These are phyloP conservation scores for Turritopsis rubra DNA, from an alignment of 30 jellyfish, hydroid and myxozoan species.

Conservation along the genomic window DNA sequence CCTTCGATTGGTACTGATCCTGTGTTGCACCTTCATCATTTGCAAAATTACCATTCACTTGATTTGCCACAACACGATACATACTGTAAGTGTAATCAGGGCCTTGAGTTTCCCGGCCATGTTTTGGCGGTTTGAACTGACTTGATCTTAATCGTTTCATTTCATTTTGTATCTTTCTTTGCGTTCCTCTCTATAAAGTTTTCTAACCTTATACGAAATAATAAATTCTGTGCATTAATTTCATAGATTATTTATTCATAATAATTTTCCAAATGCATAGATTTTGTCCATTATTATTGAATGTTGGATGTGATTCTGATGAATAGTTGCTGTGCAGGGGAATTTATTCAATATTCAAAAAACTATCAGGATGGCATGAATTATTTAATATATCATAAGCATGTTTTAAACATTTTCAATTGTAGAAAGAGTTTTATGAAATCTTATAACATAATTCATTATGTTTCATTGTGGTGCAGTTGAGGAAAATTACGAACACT, in stretches of 20 bases:
- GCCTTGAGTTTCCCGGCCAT: not conserved
- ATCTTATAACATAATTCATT: not conserved
- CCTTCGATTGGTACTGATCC: not conserved
- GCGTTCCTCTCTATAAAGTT: not conserved
- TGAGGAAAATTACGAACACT: not conserved
- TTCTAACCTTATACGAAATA: not conserved
- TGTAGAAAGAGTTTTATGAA: not conserved
- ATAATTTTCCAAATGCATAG: not conserved
- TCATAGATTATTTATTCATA: not conserved
- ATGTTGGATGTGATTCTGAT: not conserved
- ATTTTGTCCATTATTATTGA: not conserved
- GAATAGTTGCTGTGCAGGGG: not conserved
- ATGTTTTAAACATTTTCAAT: not conserved
- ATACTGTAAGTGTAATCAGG: not conserved
- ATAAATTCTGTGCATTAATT: not conserved
- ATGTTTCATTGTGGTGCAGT: not conserved
- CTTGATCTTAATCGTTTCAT: not conserved
- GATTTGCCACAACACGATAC: not conserved
- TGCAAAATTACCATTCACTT: not conserved
- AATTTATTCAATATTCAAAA: not conserved
- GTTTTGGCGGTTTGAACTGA: not conserved
- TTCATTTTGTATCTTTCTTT: not conserved
- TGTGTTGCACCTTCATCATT: not conserved
- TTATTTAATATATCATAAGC: not conserved
- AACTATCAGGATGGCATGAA: not conserved